Conservation (phyloP, 2,888 invertebrate genomes). For the Marasmarcha lunaedactyla region DNA sequence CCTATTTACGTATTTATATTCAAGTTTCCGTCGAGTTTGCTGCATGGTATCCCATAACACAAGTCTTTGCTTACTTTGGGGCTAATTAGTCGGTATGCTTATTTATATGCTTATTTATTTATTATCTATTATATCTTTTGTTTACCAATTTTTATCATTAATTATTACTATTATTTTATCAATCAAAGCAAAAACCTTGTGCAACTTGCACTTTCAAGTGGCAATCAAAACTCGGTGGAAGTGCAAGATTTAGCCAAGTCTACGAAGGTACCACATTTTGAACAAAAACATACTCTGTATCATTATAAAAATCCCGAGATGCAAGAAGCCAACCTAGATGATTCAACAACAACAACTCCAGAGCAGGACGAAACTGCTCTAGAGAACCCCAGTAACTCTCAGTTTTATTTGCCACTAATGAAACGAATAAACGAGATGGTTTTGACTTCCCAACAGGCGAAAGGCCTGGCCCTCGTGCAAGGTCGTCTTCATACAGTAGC, state of each 20-base stretch:
- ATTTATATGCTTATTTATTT: background rate
- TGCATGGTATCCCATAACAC: too few species aligned
- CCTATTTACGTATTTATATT: too few species aligned
- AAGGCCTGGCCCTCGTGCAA: constrained; percentile 7
- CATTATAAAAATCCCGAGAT: too few species aligned
- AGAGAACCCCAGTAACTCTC: background rate
- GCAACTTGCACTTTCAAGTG: constrained; percentile 6
- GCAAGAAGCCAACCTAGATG: constrained; percentile 3
- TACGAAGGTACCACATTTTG: too few species aligned
- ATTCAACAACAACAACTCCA: constrained; percentile 3
- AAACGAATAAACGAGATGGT: too few species aligned
- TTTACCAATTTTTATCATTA: background rate
- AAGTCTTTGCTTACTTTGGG: too few species aligned
- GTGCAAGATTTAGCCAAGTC: constrained; percentile 4
- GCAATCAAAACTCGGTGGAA: constrained; percentile 6
- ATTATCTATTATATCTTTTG: background rate
- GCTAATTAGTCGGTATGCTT: too few species aligned
- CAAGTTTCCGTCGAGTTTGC: too few species aligned
- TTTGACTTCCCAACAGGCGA: constrained; percentile 6
- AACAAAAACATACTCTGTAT: too few species aligned
- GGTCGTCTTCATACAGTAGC: constrained; percentile 1
- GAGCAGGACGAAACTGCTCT: constrained; percentile 5
- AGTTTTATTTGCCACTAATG: constrained; percentile 2
- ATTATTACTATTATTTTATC: constrained; percentile 1
- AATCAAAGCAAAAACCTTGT: constrained; percentile 6